phyloP scores from a whole-genome alignment of 2,113 vertebrate genomes.

The Panthera leo region DNA sequence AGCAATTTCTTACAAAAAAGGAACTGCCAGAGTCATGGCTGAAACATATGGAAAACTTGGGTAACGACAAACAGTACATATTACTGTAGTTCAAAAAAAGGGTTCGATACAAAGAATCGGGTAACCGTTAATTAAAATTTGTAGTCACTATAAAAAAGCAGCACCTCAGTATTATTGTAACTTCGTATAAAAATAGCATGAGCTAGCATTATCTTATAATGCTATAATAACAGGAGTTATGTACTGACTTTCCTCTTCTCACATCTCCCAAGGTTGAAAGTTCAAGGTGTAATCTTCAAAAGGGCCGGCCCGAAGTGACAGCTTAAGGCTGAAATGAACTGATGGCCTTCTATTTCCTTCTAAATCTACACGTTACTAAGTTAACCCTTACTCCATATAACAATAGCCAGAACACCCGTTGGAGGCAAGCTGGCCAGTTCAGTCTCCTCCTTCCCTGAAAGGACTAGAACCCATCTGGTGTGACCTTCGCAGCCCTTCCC shows the following conservation, averaged over 20 bases:
- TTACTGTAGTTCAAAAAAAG: background rate
- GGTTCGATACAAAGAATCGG: background rate
- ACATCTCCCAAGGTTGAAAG: background rate
- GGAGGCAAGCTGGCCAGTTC: background rate
- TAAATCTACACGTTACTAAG: background rate
- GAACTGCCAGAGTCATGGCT: background rate
- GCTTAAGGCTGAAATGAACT: background rate
- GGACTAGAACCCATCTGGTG: background rate
- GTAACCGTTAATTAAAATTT: background rate
- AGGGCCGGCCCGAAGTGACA: background rate
- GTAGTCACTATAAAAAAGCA: background rate
- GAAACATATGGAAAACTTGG: background rate
- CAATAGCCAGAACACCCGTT: background rate
- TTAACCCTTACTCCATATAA: background rate
- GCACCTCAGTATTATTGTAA: background rate
- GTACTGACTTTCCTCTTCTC: background rate
- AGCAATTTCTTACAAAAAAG: conserved; percentile 17
- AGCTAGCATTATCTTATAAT: background rate
- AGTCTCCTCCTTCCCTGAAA: background rate
- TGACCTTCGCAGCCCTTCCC: no score
- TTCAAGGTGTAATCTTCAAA: background rate
- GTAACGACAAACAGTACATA: background rate
- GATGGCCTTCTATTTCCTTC: background rate
- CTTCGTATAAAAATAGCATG: background rate
- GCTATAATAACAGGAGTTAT: background rate